A percentile compares a stretch with the other conserved stretches of the same genome.
These are phyloP conservation scores for Melanotaenia trifasciata DNA, from an alignment of 2,797 vertebrate genomes.

Conservation along the genomic window DNA sequence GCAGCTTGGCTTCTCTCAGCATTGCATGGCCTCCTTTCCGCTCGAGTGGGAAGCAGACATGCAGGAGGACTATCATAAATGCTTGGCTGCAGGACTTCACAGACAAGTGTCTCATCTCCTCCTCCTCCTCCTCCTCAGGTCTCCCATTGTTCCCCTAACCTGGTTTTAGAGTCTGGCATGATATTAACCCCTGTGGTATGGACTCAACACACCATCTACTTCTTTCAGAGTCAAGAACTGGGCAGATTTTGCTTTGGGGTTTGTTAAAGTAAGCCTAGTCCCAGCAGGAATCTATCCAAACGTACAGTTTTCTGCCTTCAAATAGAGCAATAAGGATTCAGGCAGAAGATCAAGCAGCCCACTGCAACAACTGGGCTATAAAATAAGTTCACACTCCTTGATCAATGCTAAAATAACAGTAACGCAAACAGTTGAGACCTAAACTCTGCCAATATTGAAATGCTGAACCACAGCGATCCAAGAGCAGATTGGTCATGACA, in stretches of 20 bases:
- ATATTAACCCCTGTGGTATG: slow-evolving; percentile 23
- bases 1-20: slow-evolving; percentile 50
- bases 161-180: slow-evolving; percentile 49
- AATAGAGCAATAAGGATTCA: slow-evolving; percentile 45
- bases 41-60: slow-evolving; percentile 74
- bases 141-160: slow-evolving; percentile 59
- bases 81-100: slow-evolving; percentile 69
- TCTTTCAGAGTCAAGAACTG: slow-evolving; percentile 36
- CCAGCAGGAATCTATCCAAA: slow-evolving; percentile 42
- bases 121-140: slow-evolving; percentile 37
- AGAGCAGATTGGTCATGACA: slow-evolving; percentile 46
- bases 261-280: slow-evolving; percentile 31
- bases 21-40: slow-evolving; percentile 67
- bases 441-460: slow-evolving; percentile 1
- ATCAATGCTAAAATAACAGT: slow-evolving; percentile 40
- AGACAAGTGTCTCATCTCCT: slow-evolving; percentile 48
- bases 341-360: slow-evolving; percentile 51
- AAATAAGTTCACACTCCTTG: slow-evolving; percentile 42
- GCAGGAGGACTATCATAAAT: slow-evolving; percentile 69
- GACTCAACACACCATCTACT: slow-evolving; percentile 42
- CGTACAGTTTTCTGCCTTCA: slow-evolving; percentile 37
- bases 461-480: slow-evolving; percentile 7
- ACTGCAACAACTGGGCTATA: slow-evolving; percentile 36
- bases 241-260: slow-evolving; percentile 34
- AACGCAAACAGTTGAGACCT: slow-evolving; percentile 17